Conservation (phyloP, 2,797 vertebrate genomes). For the Falco biarmicus region DNA sequence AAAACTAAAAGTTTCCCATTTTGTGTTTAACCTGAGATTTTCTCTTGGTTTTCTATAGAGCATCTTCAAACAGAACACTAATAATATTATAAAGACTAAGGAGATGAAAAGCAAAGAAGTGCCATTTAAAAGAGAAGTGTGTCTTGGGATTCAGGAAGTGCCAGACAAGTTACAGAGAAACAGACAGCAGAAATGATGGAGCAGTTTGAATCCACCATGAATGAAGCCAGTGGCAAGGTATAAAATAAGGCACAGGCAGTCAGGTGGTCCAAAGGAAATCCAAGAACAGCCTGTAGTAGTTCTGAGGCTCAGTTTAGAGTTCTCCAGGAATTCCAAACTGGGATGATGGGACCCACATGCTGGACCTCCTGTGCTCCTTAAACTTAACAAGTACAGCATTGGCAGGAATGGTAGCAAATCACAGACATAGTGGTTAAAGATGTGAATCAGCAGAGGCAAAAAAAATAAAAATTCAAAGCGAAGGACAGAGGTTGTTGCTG, state of each 20-base stretch:
- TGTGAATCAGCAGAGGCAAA: background rate
- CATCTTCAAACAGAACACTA: background rate
- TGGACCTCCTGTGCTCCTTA: background rate
- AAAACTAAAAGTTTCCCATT: background rate
- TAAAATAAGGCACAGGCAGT: background rate
- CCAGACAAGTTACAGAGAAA: background rate
- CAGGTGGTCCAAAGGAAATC: background rate
- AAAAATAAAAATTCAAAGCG: background rate
- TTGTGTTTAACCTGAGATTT: background rate
- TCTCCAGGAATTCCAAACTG: background rate
- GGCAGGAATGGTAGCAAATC: background rate
- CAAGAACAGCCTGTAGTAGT: background rate
- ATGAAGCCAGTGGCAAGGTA: accelerated
- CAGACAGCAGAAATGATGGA: background rate
- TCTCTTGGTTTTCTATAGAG: background rate
- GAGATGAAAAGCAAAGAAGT: background rate
- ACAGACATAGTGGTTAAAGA: background rate
- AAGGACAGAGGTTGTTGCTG: background rate
- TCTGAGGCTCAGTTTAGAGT: background rate
- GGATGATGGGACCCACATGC: accelerated
- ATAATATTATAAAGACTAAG: background rate
- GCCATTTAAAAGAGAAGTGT: background rate
- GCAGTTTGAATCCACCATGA: background rate
- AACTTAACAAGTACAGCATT: background rate
- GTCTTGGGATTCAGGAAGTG: background rate